These are phyloP conservation scores for Lasioglossum leucozonium DNA, from an alignment of 2,888 invertebrate genomes.

Conservation along the genomic window DNA sequence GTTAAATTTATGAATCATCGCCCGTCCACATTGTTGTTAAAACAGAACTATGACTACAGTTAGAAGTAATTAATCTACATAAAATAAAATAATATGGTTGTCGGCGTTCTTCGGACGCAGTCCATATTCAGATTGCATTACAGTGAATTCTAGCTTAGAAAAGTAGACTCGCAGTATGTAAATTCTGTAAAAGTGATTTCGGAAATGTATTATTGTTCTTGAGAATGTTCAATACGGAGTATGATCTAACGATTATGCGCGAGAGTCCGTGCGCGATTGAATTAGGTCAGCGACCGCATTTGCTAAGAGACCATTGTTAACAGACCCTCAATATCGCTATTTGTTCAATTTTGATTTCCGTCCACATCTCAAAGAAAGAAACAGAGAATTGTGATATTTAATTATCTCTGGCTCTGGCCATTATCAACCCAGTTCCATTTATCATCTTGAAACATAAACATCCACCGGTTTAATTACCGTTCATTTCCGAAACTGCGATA, in stretches of 20 bases:
- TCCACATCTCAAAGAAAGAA: too few relatives aligned
- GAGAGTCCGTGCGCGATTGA: slow-evolving; percentile 5
- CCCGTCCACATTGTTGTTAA: too few relatives aligned
- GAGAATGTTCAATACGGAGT: background rate
- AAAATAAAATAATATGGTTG: background rate
- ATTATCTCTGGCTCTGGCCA: background rate
- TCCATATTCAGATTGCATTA: background rate
- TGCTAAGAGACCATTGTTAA: slow-evolving; percentile 6
- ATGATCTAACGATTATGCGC: slow-evolving; percentile 14
- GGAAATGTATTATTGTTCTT: background rate
- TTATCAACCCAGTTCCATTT: background rate
- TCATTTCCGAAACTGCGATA: background rate
- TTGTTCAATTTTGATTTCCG: background rate
- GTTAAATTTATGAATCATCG: too few relatives aligned
- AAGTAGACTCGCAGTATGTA: background rate
- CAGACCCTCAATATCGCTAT: background rate
- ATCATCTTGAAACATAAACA: background rate
- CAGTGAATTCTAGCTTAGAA: background rate
- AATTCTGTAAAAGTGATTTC: background rate
- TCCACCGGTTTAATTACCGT: background rate
- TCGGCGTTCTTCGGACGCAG: background rate
- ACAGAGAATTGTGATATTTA: background rate
- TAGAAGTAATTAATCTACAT: background rate
- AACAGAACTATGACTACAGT: too few relatives aligned
- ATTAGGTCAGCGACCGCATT: slow-evolving; percentile 5